phyloP scores from a whole-genome alignment of 2,113 vertebrate genomes.

The Trichechus manatus region DNA sequence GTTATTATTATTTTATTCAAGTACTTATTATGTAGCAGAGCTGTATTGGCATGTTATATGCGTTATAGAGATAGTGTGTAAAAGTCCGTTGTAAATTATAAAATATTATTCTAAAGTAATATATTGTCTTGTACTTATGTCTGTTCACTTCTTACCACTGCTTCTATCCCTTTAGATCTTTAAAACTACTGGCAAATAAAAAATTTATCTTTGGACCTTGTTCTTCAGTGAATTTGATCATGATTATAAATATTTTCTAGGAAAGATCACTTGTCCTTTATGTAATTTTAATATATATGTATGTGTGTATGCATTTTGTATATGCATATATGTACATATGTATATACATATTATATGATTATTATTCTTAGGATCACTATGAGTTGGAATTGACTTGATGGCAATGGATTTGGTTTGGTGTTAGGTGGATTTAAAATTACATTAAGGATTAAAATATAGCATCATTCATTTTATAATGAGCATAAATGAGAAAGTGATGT shows the following conservation, averaged over 20 bases:
- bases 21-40: background rate
- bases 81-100: conserved; percentile 31
- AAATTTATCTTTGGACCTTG: conserved; percentile 11
- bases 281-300: background rate
- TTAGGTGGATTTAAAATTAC: conserved; percentile 3
- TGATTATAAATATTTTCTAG: conserved; percentile 50
- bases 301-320: background rate
- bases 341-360: background rate
- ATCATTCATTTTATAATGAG: conserved; percentile 25
- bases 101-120: conserved; percentile 34
- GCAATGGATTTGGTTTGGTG: too few relatives aligned
- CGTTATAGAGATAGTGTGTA: background rate
- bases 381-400: background rate
- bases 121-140: background rate
- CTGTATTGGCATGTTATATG: background rate
- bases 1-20: background rate
- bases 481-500: conserved; percentile 45
- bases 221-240: conserved; percentile 40
- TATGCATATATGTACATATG: background rate
- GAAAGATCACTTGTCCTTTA: conserved; percentile 2
- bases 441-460: conserved; percentile 37
- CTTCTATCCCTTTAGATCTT: conserved; percentile 57
- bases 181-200: conserved; percentile 55
- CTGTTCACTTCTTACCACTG: background rate
- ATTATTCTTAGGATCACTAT: too few relatives aligned